phyloP scores from a whole-genome alignment of 2,888 invertebrate genomes.

The Drosophila nr. perissopoda region DNA sequence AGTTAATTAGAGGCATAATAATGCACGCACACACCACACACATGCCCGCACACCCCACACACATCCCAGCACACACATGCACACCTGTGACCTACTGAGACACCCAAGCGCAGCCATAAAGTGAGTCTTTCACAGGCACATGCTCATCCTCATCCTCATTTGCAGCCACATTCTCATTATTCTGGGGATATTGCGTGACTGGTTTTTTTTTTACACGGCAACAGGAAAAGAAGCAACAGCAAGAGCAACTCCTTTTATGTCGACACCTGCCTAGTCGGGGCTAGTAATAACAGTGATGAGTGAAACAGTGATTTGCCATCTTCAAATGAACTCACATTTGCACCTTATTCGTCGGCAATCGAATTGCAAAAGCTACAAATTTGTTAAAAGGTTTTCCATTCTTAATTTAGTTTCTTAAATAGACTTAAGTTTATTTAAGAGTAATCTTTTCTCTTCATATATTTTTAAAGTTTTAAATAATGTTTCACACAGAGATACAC shows the following conservation, averaged over 20 bases:
- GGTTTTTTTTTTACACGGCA: slow-evolving; percentile 10
- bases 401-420: too few relatives aligned
- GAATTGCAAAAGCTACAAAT: not conserved
- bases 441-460: not conserved
- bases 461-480: not conserved
- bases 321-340: not conserved
- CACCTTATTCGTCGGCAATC: not conserved
- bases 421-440: not conserved
- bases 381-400: not conserved
- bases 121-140: slow-evolving; percentile 29
- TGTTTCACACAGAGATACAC: too few relatives aligned
- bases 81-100: slow-evolving; percentile 57
- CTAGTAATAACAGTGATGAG: slow-evolving; percentile 21
- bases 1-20: slow-evolving; percentile 73
- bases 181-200: slow-evolving; percentile 29
- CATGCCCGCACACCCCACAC: slow-evolving; percentile 12
- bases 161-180: slow-evolving; percentile 34
- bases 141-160: slow-evolving; percentile 11
- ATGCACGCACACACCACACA: slow-evolving; percentile 47
- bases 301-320: slow-evolving; percentile 4
- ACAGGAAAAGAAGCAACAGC: slow-evolving; percentile 12
- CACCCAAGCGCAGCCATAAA: slow-evolving; percentile 26
- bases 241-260: slow-evolving; percentile 37
- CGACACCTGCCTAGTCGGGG: slow-evolving; percentile 28
- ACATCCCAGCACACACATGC: slow-evolving; percentile 18